These are phyloP conservation scores for Gymnorhina tibicen DNA, from an alignment of 2,113 vertebrate genomes.

Conservation along the genomic window DNA sequence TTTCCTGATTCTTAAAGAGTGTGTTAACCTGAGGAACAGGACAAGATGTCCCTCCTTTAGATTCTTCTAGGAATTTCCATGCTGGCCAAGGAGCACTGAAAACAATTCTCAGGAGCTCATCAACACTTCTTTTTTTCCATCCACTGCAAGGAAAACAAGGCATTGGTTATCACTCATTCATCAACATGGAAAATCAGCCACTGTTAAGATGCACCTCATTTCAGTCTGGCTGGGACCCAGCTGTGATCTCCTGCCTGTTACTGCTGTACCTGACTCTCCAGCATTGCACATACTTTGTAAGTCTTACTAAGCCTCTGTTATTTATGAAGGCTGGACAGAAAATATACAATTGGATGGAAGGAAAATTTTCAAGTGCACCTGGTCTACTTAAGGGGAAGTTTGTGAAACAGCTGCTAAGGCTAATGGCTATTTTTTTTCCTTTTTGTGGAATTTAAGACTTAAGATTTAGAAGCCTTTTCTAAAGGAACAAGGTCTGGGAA, in stretches of 20 bases:
- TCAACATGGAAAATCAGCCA: neutral
- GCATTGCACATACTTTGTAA: neutral
- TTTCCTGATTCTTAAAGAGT: neutral
- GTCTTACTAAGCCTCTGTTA: neutral
- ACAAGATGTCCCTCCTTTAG: neutral
- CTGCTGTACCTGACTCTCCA: neutral
- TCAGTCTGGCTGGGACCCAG: neutral
- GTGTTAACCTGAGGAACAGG: neutral
- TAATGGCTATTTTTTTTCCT: neutral
- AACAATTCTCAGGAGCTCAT: neutral
- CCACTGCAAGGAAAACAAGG: conserved; percentile 29
- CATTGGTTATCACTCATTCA: neutral
- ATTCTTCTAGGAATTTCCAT: conserved; percentile 8
- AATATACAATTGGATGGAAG: neutral
- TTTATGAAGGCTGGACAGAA: neutral
- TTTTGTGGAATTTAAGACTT: conserved; percentile 7
- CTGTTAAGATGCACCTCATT: neutral
- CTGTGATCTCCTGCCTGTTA: neutral
- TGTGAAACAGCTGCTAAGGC: neutral
- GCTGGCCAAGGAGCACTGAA: neutral
- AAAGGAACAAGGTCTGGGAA: neutral
- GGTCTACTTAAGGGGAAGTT: neutral
- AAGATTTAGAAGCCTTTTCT: neutral
- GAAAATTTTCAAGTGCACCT: neutral
- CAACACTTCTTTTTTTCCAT: neutral